Evolutionary conservation across 2,888 invertebrate species (phyloP).

Genomic region (Tinea pellionella): DNA sequence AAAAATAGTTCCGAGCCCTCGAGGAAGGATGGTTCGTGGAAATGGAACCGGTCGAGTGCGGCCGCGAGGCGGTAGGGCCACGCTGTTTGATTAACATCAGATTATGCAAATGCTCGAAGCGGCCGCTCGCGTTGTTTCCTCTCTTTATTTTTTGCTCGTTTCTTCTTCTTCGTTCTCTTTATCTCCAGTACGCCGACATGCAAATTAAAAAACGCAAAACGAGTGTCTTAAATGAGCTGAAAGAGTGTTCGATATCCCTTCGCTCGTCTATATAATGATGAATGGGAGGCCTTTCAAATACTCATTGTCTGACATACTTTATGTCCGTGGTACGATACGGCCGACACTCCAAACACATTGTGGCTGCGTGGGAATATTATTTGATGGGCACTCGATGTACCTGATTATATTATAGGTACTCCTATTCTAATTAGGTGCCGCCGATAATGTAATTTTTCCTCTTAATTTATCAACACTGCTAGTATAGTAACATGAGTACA

Average conservation of each 20-base stretch:
- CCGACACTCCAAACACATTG: constrained; percentile 14
- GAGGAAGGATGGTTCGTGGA: constrained; percentile 12
- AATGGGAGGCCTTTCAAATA: constrained; percentile 44
- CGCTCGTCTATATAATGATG: constrained; percentile 47
- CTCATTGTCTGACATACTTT: constrained; percentile 32
- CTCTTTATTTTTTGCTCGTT: constrained; percentile 52
- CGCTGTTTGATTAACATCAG: constrained; percentile 66
- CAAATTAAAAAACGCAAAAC: constrained; percentile 50
- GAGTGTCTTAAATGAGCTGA: constrained; percentile 58
- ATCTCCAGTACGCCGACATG: constrained; percentile 61
- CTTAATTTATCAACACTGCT: too few species aligned
- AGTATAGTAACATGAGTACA: too few species aligned
- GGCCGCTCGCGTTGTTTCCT: constrained; percentile 60
- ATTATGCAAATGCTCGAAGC: constrained; percentile 66
- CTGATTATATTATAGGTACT: background rate
- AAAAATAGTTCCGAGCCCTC: background rate
- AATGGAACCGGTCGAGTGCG: constrained; percentile 7
- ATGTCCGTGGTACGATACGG: background rate
- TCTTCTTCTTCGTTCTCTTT: constrained; percentile 48
- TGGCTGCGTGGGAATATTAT: constrained; percentile 37
- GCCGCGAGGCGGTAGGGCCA: constrained; percentile 32
- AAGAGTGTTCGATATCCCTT: constrained; percentile 59
- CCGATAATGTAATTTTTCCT: background rate
- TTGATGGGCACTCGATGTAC: background rate
- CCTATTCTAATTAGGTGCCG: background rate